These are phyloP conservation scores for Ormyrus thymus DNA, from an alignment of 2,888 invertebrate genomes.

Conservation along the genomic window DNA sequence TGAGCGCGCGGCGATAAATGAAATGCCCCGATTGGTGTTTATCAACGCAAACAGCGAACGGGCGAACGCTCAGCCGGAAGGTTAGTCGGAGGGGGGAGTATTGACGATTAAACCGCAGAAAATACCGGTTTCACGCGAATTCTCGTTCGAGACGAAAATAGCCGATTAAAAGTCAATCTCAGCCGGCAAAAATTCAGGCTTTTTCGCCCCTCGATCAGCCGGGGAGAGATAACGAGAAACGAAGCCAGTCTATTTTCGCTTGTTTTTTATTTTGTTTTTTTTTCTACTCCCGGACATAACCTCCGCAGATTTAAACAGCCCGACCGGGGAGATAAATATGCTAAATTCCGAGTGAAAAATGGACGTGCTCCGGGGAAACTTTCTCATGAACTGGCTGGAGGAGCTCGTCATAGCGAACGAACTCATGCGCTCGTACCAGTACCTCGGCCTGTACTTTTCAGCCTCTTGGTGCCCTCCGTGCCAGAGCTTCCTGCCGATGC, in stretches of 20 bases:
- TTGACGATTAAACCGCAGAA: constrained; percentile 36
- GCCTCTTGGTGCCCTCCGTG: constrained; percentile 64
- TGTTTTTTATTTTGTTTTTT: constrained; percentile 1
- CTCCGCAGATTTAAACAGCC: neutral
- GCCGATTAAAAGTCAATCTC: constrained; percentile 48
- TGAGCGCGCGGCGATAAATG: constrained; percentile 26
- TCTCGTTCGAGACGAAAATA: constrained; percentile 32
- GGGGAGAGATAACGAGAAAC: constrained; percentile 11
- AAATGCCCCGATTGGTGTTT: constrained; percentile 37
- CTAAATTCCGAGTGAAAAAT: constrained; percentile 46
- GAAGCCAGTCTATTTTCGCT: constrained; percentile 36
- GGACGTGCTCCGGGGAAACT: constrained; percentile 60
- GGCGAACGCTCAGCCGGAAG: constrained; percentile 7
- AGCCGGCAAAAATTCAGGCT: constrained; percentile 28
- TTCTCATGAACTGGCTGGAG: constrained; percentile 58
- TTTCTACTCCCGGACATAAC: neutral
- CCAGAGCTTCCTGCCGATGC: constrained; percentile 58
- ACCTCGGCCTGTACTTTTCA: constrained; percentile 61
- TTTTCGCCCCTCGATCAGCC: neutral
- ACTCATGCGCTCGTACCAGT: constrained; percentile 57
- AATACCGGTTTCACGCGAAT: constrained; percentile 23
- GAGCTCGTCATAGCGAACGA: constrained; percentile 59
- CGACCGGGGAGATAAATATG: neutral
- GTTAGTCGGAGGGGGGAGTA: constrained; percentile 20
- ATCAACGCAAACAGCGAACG: constrained; percentile 44